Percentiles rank a stretch among this genome's conserved stretches.
Evolutionary conservation across 2,797 vertebrate genomes (phyloP).

Genomic region (Lycodopsis pacificus): DNA sequence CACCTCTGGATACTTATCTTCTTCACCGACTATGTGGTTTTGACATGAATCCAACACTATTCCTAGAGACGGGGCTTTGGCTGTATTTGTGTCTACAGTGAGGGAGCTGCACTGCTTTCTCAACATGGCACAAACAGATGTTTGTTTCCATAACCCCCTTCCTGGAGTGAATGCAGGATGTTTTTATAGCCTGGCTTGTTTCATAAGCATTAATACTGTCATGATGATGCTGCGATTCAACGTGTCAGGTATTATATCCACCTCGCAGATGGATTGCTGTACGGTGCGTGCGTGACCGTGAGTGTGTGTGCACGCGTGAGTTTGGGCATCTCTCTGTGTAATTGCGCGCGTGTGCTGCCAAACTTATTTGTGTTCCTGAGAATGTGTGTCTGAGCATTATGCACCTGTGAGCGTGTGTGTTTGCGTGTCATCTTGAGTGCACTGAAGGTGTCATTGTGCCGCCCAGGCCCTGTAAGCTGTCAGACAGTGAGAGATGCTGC

Average conservation of each 20-base stretch:
- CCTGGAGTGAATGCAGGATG: constrained; percentile 58
- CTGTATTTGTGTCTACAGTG: constrained; percentile 65
- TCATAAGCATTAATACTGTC: constrained; percentile 72
- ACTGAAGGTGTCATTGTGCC: constrained; percentile 81
- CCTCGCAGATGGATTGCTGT: constrained; percentile 63
- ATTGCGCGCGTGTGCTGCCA: constrained; percentile 41
- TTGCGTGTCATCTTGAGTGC: constrained; percentile 75
- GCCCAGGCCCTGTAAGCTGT: constrained; percentile 81
- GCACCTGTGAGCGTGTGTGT: constrained; percentile 71
- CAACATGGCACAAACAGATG: constrained; percentile 69
- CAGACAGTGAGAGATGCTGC: constrained; percentile 83
- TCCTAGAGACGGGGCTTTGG: constrained; percentile 57
- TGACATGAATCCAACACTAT: constrained; percentile 60
- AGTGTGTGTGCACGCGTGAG: background rate
- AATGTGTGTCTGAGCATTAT: constrained; percentile 58
- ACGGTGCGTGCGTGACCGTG: background rate
- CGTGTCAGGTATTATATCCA: constrained; percentile 71
- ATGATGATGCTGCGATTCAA: constrained; percentile 67
- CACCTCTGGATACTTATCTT: constrained; percentile 20
- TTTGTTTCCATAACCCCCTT: constrained; percentile 65
- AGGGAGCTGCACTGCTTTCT: constrained; percentile 48
- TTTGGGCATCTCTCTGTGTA: constrained; percentile 23
- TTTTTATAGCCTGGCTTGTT: constrained; percentile 71
- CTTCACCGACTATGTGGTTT: constrained; percentile 5
- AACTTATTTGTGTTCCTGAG: constrained; percentile 69